Evolutionary conservation across 2,797 vertebrate genomes (phyloP).

Genomic region (Anguilla anguilla): DNA sequence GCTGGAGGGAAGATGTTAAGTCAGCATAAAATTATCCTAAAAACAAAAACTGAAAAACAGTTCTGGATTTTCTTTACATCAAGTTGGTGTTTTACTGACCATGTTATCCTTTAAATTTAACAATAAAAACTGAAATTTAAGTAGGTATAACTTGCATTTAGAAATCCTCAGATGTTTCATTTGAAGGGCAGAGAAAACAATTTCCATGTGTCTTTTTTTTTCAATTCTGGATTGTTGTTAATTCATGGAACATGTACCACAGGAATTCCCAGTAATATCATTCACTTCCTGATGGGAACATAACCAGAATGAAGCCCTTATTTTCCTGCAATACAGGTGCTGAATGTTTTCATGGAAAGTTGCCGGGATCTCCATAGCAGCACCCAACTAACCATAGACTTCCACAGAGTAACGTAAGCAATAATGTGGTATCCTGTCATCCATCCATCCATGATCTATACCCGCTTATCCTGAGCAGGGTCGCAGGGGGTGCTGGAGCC

Average conservation of each 20-base stretch:
- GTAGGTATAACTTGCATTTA: slow-evolving; percentile 34
- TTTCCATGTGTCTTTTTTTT: slow-evolving; percentile 48
- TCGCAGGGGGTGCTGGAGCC: no score
- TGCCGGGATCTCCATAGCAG: background rate
- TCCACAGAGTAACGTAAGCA: background rate
- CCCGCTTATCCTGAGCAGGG: no score
- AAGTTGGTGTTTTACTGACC: no score
- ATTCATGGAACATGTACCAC: slow-evolving; percentile 34
- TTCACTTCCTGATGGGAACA: slow-evolving; percentile 20
- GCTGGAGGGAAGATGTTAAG: slow-evolving; percentile 15
- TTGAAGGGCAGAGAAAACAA: slow-evolving; percentile 38
- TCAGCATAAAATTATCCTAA: background rate
- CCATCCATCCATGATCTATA: no score
- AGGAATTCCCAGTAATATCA: slow-evolving; percentile 41
- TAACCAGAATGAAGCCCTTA: background rate
- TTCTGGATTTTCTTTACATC: background rate
- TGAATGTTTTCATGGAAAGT: background rate
- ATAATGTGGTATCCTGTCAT: background rate
- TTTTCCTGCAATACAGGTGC: background rate
- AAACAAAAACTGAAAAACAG: no score
- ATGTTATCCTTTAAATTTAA: slow-evolving; percentile 41
- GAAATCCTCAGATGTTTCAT: slow-evolving; percentile 43
- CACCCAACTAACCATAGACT: background rate
- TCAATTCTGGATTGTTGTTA: slow-evolving; percentile 21
- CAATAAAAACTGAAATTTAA: slow-evolving; percentile 40